Evolutionary conservation across 2,888 invertebrate species (phyloP), one percentile per base, ranked within the genome.

Genomic region (Leptinotarsa peninsularis): DNA sequence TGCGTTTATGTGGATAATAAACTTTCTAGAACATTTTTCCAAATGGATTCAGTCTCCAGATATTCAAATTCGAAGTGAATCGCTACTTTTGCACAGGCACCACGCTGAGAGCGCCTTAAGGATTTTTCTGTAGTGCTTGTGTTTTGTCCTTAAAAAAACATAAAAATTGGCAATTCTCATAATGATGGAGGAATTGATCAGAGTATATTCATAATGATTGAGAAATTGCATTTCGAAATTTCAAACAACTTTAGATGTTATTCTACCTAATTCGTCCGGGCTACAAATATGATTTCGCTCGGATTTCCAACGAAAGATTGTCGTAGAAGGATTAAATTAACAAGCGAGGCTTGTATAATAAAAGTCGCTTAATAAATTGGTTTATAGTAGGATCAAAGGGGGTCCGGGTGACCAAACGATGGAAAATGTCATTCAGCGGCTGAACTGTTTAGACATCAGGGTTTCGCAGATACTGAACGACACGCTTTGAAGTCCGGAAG

Each of bases 301-400:
- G 69, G 17, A 54, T 71, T 75, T 71, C 66, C 49, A 17, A 21
- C 58, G 49, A 68, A 75, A 71, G 75, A 75, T 75, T 72, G 75
- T 68, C 66, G 75, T 63, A 56, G 43, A 69, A 49, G 54, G 63
- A 72, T 75, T 63, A 60, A 72, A 75, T 72, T 69, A 72, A 75
- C 67, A 63, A 72, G 72, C 75, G 75, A 69, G 69, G 72, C 54
- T 27, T 21, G 63, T 67, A 49, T 72, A 72, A 75, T 75, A 75
- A 75, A 75, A 75, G 71, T 75, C 71, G 33, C 75, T 75, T 72
- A 72, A 69, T 75, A 66, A 75, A 75, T 75, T 72, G 72, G 72
- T 75, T 75, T 72, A 75, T 66, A 63, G 72, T 66, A n/a, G 54
- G 75, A 75, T 75, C 75, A 75, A 75, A 75, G 75, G 56, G 66